Base-by-base conservation (phyloP, 2,113 vertebrate species). In the Misgurnus anguillicaudatus region DNA sequence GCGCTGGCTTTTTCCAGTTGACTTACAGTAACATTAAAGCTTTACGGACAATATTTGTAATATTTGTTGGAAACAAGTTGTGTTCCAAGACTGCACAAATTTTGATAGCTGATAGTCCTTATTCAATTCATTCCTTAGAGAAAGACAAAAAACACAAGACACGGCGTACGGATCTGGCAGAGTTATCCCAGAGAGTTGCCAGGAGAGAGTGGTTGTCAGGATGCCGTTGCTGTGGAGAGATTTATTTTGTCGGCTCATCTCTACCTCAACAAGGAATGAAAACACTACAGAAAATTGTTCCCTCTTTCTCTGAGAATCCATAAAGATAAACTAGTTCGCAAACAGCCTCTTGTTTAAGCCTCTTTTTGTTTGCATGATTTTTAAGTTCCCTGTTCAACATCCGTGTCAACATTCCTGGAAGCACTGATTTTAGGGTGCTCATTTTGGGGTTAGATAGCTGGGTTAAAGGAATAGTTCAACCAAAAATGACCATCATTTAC, bases 51-150 rank as follows among this genome's bases (percentile, higher is more conserved):
- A 51, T 1, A 4, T 51, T 4, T 13, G 13, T 51, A 51, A 51
- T 31, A 31, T 31, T 31, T 31, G 24, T 24, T 24, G 2, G 24
- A 45, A 6, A 31, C 14, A 51, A 16, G 8, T 17, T 0, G 17
- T 19, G 53, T 57, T 6, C 68, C 39, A 78, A 79, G 65, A 82
- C 42, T 80, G 84, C 80, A 86, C 82, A 89, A 90, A 91, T 85
- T 86, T 86, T 85, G 82, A 85, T 85, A 72, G 86, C 87, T 86
- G 87, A 89, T 69, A 76, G 84, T 91, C 90, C 88, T 91, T 86
- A 85, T 87, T 87, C 86, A 83, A 87, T 84, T 86, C 90, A 92
- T 92, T 93, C 90, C 91, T 91, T 86, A 85, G 82, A 76, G 64
- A 85, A 88, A 80, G 83, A 68, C 48, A 86, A 86, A 90, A 86